Evolutionary conservation across 2,888 invertebrate genomes (phyloP).

Genomic region (Panorpa germanica): DNA sequence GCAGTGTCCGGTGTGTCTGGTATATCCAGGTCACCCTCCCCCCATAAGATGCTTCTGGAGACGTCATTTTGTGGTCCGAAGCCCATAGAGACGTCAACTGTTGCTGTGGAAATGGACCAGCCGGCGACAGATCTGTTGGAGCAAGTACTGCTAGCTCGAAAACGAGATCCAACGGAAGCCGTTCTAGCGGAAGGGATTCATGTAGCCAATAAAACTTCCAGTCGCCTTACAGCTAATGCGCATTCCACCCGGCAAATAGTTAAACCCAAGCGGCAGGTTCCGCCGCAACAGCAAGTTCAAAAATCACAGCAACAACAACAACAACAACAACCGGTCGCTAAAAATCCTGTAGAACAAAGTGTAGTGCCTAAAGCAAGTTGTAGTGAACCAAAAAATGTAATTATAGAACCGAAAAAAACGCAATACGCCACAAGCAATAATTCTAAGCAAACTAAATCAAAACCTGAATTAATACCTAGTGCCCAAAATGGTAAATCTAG

Average conservation of each 20-base stretch:
- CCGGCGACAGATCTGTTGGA: constrained; percentile 32
- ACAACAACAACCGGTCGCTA: too few species aligned
- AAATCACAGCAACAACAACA: too few species aligned
- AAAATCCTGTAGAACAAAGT: constrained; percentile 3
- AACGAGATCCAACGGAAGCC: constrained; percentile 42
- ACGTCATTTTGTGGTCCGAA: constrained; percentile 82
- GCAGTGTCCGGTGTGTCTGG: constrained; percentile 28
- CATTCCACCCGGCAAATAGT: constrained; percentile 16
- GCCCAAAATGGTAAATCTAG: constrained; percentile 14
- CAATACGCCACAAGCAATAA: too few species aligned
- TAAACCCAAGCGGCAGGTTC: constrained; percentile 13
- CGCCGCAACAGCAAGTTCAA: constrained; percentile 3
- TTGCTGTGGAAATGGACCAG: constrained; percentile 28
- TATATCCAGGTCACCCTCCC: constrained; percentile 59
- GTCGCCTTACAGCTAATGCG: too few species aligned
- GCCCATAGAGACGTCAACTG: constrained; percentile 35
- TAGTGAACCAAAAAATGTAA: too few species aligned
- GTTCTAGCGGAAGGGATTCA: constrained; percentile 41
- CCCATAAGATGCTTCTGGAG: constrained; percentile 78
- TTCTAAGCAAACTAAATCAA: constrained; percentile 19
- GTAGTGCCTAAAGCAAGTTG: constrained; percentile 14
- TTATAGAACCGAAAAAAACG: too few species aligned
- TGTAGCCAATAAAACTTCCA: constrained; percentile 23
- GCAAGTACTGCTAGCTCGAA: constrained; percentile 34
- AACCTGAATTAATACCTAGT: constrained; percentile 19